Evolutionary conservation across 2,888 invertebrate genomes (phyloP), one percentile per base, ranked within the genome.

Genomic region (Alviniconcha strummeri): DNA sequence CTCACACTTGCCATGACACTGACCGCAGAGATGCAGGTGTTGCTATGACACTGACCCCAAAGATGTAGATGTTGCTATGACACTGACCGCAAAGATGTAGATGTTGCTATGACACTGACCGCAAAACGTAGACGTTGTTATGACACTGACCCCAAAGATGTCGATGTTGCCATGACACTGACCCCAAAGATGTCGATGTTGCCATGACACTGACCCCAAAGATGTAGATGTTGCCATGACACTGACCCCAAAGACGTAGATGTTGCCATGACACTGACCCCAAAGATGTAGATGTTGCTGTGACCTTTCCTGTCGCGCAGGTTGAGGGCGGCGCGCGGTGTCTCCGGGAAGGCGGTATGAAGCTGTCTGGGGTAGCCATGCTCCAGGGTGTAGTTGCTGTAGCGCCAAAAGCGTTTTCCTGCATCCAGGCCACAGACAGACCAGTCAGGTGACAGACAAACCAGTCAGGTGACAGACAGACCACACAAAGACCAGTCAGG

Each of bases 161-260:
- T 36, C 0, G 36, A 36, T 36, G 36, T 36, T 36, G 36, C 36
- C 36, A 36, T 36, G 36, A 36, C 36, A 72, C 74, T 55, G 36
- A 84, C 84, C 79, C 84, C 84, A 74, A 84, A 84, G n/a, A 84
- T 74, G 78, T 57, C 78, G 17, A 84, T 74, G 15, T 56, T 74
- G 55, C 67, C 72, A 7, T 64, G 64, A 8, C 84, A n/a, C n/a
- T n/a, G n/a, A n/a, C n/a, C n/a, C n/a, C n/a, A n/a, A n/a, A n/a
- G 36, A 36, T 36, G 36, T 36, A 36, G 36, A 36, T 36, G 36
- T 36, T 36, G 36, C 36, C 36, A 36, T 36, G 36, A 36, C 36
- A 72, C 74, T 55, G 36, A 84, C 84, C 79, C 84, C 84, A 74
- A 84, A 84, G 36, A 36, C 3, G 36, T 36, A 36, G 36, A 36